Conservation (phyloP, 1,140 invertebrate species). For the Gonatopus flavifemur region DNA sequence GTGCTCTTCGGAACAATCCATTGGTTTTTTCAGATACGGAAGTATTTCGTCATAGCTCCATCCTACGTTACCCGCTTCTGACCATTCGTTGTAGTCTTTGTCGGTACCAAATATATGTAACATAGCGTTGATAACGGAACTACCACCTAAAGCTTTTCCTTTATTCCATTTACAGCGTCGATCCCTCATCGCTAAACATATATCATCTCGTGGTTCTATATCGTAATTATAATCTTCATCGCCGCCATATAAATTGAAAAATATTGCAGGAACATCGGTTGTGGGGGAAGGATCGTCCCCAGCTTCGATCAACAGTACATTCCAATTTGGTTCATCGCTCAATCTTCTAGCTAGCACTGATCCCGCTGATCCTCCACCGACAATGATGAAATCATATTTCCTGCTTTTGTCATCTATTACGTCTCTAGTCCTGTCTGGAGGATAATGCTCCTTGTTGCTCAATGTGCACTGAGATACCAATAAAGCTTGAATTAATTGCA, state of each 20-base stretch:
- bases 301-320: conserved; percentile 61
- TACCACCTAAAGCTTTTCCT: conserved; percentile 75
- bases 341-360: conserved; percentile 65
- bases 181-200: conserved; percentile 58
- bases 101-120: conserved; percentile 73
- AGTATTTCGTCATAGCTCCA: conserved; percentile 63
- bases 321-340: conserved; percentile 56
- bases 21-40: conserved; percentile 60
- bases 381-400: conserved; percentile 62
- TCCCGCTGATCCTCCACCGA: conserved; percentile 67
- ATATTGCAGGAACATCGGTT: conserved; percentile 59
- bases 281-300: conserved; percentile 51
- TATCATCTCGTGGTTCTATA: conserved; percentile 61
- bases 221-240: conserved; percentile 69
- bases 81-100: conserved; percentile 69
- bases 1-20: conserved; percentile 40
- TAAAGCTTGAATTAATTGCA: conserved; percentile 56
- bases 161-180: conserved; percentile 67
- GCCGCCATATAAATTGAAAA: conserved; percentile 55
- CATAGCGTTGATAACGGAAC: conserved; percentile 80
- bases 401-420: conserved; percentile 18
- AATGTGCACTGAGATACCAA: conserved; percentile 61
- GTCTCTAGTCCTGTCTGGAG: conserved; percentile 57
- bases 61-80: conserved; percentile 58
- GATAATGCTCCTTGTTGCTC: conserved; percentile 32